Conservation (phyloP, 2,113 vertebrate genomes). For the Mohoua ochrocephala region DNA sequence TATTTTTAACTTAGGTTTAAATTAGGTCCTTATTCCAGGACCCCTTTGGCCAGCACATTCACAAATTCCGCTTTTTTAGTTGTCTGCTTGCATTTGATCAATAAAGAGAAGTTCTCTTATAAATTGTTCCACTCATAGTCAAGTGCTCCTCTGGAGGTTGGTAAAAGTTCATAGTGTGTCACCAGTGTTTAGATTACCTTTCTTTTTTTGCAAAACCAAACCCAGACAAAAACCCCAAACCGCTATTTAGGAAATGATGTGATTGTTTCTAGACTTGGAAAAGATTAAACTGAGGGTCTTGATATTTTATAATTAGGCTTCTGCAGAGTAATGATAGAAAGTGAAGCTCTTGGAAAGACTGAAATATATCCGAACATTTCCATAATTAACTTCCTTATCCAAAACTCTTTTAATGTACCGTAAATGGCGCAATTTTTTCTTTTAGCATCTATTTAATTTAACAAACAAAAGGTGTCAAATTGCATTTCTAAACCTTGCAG, state of each 20-base stretch:
- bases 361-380: not conserved
- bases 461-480: not conserved
- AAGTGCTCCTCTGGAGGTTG: not conserved
- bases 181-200: not conserved
- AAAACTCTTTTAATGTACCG: not conserved
- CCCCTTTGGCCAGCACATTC: not conserved
- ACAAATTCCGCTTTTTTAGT: not conserved
- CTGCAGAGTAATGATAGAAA: not conserved
- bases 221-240: accelerated
- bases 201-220: not conserved
- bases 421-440: not conserved
- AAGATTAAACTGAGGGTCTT: not conserved
- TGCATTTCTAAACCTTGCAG: not conserved
- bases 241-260: not conserved
- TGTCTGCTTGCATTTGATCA: not conserved
- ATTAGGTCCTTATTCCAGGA: not conserved
- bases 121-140: not conserved
- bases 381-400: not conserved
- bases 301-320: not conserved
- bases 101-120: not conserved
- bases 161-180: not conserved
- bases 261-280: not conserved
- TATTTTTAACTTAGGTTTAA: not conserved
- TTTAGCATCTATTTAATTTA: not conserved
- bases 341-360: not conserved